Base-by-base conservation (phyloP, 2,797 vertebrate species). In the Schizothorax lantsangensis region DNA sequence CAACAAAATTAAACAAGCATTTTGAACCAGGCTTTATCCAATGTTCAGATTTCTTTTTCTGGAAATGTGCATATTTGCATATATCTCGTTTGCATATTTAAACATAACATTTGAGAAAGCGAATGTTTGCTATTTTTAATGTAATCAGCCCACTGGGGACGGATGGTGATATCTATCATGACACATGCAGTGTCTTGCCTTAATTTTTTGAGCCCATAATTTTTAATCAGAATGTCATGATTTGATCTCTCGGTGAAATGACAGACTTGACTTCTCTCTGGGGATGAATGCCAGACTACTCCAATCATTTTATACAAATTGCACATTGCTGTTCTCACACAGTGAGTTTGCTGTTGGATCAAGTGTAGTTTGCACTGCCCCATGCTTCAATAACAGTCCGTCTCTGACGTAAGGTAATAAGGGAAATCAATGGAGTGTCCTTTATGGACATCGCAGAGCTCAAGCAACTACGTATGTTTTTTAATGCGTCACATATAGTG, bases 361-460 rank as follows among this genome's bases (percentile, higher is more conserved):
- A 68, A 68, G 43, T 33, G 43, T 68, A 81, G 10, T 81, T 49
- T 81, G 57, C 15, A 45, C n/a, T 64, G 78, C 38, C 40, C n/a
- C 59, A 23, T 54, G 47, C 33, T 38, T 82, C 66, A 54, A 47
- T n/a, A 74, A 64, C 12, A 10, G 33, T 71, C 71, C 33, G 17
- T 47, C 6, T 33, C 54, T 75, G 71, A 73, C 0, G 5, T 17
- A 45, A 74, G 71, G 26, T n/a, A 40, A 40, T 82, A 43, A 74
- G 40, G 6, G 12, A 84, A 84, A 84, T 64, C 82, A 84, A 74
- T 84, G 71, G 40, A 45, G 52, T 64, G 54, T 84, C 52, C 62
- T 64, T 59, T 73, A 73, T 21, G 54, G 71, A 84, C 54, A 74
- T 73, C 23, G 17, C 49, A 74, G n/a, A 33, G 54, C 71, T 74